Evolutionary conservation across 2,888 invertebrate genomes (phyloP), one percentile per base, ranked within the genome.

Genomic region (Meganola albula): DNA sequence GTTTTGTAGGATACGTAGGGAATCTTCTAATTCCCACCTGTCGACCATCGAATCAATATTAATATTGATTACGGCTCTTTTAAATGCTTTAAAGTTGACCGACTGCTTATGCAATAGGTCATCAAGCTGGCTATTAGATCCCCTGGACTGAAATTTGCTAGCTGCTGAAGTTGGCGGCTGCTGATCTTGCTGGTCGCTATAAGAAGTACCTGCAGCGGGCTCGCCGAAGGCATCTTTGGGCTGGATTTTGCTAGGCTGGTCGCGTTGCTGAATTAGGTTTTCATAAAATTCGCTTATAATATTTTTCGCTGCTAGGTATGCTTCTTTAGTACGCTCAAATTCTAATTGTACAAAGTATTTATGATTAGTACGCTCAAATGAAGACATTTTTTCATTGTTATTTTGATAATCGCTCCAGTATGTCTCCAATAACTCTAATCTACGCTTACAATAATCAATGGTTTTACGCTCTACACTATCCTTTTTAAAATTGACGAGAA

Each of bases 381-480:
- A 18, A 1, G 10, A 2, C n/a, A 28, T 2, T 8, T 28, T 28
- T 8, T 27, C 27, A 6, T 28, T 12, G 9, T 28, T 28, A 2
- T 9, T 8, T 11, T 30, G 18, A 20, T 3, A 28, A 23, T 32
- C 32, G 8, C 7, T 11, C 32, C 32, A 32, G 11, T 26, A 32
- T 3, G 10, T 23, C 11, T 21, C 20, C 5, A 21, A 11, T 26
- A 31, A 13, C 4, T 31, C 31, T 1, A 31, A 8, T 20, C 12
- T 32, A 7, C 22, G 26, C 22, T 20, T 32, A 32, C 31, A 32
- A 14, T 32, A 31, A 26, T 33, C 10, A 12, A 26, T 18, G 24
- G 26, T 30, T 11, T 26, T 25, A n/a, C 8, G n/a, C 28, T 23
- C 27, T 13, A 23, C 21, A 27, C 27, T 35, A 24, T 10, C 32